These are phyloP conservation scores for Marmota monax DNA, from an alignment of 2,113 vertebrate species.

Conservation along the genomic window DNA sequence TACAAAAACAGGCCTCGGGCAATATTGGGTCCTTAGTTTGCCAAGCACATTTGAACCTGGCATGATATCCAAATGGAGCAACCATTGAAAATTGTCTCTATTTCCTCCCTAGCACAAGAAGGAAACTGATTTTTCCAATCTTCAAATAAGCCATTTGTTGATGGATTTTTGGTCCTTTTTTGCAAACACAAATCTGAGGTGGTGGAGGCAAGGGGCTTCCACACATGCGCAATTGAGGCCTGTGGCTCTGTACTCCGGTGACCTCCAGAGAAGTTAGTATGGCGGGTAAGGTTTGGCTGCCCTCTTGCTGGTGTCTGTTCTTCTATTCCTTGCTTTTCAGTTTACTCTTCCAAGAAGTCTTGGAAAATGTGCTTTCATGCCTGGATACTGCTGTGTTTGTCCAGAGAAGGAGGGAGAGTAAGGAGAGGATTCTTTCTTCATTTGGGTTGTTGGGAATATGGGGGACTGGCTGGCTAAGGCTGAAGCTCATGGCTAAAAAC, in stretches of 20 bases:
- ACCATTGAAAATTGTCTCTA: neutral
- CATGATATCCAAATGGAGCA: neutral
- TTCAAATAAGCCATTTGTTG: neutral
- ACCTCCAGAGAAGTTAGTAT: neutral
- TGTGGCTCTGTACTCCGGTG: neutral
- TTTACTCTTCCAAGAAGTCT: neutral
- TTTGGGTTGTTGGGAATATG: neutral
- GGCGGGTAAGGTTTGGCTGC: too few species aligned
- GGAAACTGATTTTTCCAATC: neutral
- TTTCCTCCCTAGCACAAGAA: neutral
- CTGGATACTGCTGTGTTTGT: neutral
- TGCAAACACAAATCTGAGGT: too few species aligned
- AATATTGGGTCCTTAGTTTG: neutral
- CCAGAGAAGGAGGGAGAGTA: neutral
- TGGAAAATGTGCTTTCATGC: too few species aligned
- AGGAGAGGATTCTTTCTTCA: neutral
- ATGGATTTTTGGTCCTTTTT: neutral
- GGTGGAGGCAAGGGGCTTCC: too few species aligned
- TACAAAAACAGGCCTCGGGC: neutral
- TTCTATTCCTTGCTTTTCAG: neutral
- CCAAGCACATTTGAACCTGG: neutral
- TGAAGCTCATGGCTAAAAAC: neutral
- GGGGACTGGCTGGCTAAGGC: neutral
- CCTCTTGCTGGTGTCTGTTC: too few species aligned
- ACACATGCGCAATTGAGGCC: neutral